Base-by-base conservation (phyloP, 2,888 invertebrate genomes). In the Napeogenes inachia region DNA sequence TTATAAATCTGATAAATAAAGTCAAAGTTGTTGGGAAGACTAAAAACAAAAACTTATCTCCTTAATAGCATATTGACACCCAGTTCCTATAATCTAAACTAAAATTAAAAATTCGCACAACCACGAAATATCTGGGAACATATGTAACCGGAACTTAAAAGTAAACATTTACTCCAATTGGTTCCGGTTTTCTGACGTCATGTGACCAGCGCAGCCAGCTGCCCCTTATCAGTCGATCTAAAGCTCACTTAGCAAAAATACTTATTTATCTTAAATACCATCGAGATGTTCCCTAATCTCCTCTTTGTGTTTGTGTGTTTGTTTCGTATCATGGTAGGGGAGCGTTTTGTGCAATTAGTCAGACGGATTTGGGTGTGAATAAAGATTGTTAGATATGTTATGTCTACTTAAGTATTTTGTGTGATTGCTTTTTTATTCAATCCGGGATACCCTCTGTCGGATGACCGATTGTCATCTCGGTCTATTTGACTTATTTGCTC, bases 231-330 rank as follows among this genome's bases (percentile, higher is more conserved):
- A 59, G 66, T 70, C 78, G 75, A 89, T 89, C 89, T 89, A 82
- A 89, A 89, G 84, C 89, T 79, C 77, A 86, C 87, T 88, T 85
- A 85, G 89, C 86, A 76, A 87, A 88, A 86, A 89, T 86, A 21
- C 21, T 21, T 21, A 84, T 79, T 88, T 88, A 90, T 89, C 89
- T 87, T 82, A 87, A 88, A 88, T 89, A 81, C 87, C 81, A 90
- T 89, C 89, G 77, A 80, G 81, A 85, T 86, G 83, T 82, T 80
- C 84, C 80, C 85, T 89, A 89, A 90, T 89, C 89, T 87, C 82
- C 74, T 82, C 78, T 84, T 89, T 89, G 84, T 81, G 72, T 82
- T 70, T 78, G 75, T 81, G 66, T 83, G 82, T 87, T 84, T 87
- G 84, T 87, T 86, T 82, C 80, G 81, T 77, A 80, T 76, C 76